These are phyloP conservation scores for Theretra japonica DNA, from an alignment of 2,888 invertebrate species.

Conservation along the genomic window DNA sequence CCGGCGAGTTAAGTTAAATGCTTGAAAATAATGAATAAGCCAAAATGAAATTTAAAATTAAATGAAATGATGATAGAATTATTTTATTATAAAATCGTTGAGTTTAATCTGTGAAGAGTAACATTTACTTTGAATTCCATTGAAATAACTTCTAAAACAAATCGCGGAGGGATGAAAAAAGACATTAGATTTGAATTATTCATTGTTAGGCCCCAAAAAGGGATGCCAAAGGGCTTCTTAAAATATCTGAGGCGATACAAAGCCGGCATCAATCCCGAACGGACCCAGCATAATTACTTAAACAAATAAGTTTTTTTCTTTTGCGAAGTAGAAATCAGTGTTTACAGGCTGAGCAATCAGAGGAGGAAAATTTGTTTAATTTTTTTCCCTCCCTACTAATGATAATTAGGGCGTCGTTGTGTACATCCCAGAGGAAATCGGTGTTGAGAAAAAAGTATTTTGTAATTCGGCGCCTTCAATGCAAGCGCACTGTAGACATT, in stretches of 20 bases:
- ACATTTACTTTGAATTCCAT: conserved; percentile 4
- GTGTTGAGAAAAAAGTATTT: not conserved
- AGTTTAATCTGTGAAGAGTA: conserved; percentile 12
- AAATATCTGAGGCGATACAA: conserved; percentile 43
- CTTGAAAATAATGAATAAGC: not conserved
- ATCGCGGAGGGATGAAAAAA: conserved; percentile 24
- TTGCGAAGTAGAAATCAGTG: conserved; percentile 37
- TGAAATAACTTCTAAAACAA: conserved; percentile 20
- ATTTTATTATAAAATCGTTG: conserved; percentile 7
- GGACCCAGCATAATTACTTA: conserved; percentile 41
- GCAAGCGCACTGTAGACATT: not conserved
- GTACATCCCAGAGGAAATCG: conserved; percentile 4
- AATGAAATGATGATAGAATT: conserved; percentile 5
- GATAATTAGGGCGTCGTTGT: conserved; percentile 8
- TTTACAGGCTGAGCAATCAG: conserved; percentile 43
- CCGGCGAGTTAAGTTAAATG: not conserved
- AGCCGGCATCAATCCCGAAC: conserved; percentile 34
- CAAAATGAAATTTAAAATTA: conserved; percentile 11
- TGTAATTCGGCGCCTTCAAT: not conserved
- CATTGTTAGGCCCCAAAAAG: conserved; percentile 29
- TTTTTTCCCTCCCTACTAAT: conserved; percentile 28
- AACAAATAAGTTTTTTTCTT: conserved; percentile 42
- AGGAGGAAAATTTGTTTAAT: conserved; percentile 39
- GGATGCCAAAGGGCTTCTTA: conserved; percentile 32
- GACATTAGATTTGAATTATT: conserved; percentile 30